These are phyloP conservation scores for Phycodurus eques DNA, from an alignment of 2,113 vertebrate genomes.

Conservation along the genomic window DNA sequence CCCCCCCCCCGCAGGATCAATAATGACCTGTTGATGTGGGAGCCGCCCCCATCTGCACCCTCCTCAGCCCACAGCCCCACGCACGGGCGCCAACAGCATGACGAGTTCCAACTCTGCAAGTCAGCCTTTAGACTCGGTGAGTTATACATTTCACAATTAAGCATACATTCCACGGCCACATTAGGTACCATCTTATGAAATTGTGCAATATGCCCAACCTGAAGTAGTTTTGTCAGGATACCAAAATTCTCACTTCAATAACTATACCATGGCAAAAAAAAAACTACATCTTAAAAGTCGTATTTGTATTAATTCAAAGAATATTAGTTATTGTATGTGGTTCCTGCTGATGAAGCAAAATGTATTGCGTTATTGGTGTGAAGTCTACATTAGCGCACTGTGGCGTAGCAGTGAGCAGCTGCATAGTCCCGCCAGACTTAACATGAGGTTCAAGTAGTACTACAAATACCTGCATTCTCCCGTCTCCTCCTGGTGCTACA, in stretches of 20 bases:
- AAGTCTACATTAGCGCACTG: no score
- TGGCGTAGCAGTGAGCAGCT: no score
- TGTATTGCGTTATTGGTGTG: no score
- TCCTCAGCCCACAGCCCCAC: conserved; percentile 41
- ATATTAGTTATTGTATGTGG: no score
- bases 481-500: conserved; percentile 20
- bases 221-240: no score
- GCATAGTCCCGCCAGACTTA: no score
- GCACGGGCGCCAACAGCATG: conserved; percentile 47
- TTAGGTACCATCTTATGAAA: neutral
- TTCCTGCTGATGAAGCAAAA: no score
- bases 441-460: neutral
- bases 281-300: no score
- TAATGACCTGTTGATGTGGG: conserved; percentile 91
- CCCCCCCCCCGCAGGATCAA: conserved; percentile 76
- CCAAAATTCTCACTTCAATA: no score
- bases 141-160: conserved; percentile 19
- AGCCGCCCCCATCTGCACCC: conserved; percentile 63
- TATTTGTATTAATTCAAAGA: no score
- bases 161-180: neutral
- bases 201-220: neutral
- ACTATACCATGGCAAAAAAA: no score
- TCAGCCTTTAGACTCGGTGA: conserved; percentile 85
- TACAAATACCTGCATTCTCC: neutral
- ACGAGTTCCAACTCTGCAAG: conserved; percentile 87